A percentile compares a stretch with the other conserved stretches of the same genome.
These are phyloP conservation scores for Dynastes maya DNA, from an alignment of 2,888 invertebrate species.

Conservation along the genomic window DNA sequence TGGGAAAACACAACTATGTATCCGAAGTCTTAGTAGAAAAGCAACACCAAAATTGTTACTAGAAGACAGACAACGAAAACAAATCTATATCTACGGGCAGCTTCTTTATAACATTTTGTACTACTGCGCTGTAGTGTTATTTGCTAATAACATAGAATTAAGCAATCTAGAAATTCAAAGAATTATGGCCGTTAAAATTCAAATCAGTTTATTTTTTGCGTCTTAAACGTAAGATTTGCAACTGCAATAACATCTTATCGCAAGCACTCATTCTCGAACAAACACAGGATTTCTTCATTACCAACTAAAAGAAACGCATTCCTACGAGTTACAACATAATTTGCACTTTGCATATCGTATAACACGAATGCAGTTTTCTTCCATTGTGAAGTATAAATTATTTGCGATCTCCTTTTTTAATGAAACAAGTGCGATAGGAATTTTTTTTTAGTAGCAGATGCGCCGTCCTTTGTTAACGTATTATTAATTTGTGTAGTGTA, in stretches of 20 bases:
- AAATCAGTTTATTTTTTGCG: not conserved
- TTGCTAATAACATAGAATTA: not conserved
- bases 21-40: too few species aligned
- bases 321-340: not conserved
- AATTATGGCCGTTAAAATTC: not conserved
- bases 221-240: not conserved
- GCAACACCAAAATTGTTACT: too few species aligned
- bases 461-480: constrained; percentile 9
- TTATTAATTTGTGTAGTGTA: not conserved
- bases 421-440: not conserved
- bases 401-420: not conserved
- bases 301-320: constrained; percentile 1
- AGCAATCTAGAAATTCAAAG: not conserved
- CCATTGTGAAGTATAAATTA: not conserved
- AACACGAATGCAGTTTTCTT: not conserved
- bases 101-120: too few species aligned
- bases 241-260: constrained; percentile 5
- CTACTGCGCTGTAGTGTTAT: too few species aligned
- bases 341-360: not conserved
- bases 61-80: too few species aligned
- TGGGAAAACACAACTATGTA: too few species aligned
- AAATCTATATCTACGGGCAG: too few species aligned
- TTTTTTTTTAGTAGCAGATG: not conserved
- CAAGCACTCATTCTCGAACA: not conserved
- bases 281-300: constrained; percentile 11